Base-by-base conservation (phyloP, 2,113 vertebrate species). In the Odontophorus gujanensis region DNA sequence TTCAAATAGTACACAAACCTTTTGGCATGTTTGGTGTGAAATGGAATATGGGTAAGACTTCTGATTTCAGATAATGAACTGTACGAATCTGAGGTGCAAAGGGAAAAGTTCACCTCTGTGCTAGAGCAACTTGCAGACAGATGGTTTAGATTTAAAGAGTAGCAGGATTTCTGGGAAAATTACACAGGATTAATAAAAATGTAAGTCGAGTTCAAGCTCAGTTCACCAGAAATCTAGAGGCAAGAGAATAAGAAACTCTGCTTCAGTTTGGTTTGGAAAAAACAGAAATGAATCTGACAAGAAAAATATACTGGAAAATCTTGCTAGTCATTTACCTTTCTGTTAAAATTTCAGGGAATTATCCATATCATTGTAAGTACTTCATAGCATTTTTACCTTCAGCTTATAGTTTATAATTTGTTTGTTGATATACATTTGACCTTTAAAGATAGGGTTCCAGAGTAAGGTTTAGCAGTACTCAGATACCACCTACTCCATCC, bases 101-200 rank as follows among this genome's bases (percentile, higher is more conserved):
- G 18, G 59, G 24, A 42, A 62, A 88, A 82, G 62, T 87, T 95
- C 58, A 82, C 12, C 72, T 92, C 50, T 59, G 5, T 59, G 24
- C 79, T 79, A 85, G 59, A 81, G 58, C 73, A 87, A 76, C 16
- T 74, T 77, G 59, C n/a, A 30, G 71, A 38, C 42, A 74, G 89
- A 91, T 94, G 78, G 65, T 67, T 67, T 80, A 40, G 80, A 95
- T 95, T 90, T 90, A 79, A 75, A 87, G 65, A 73, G 62, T 25
- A 92, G 36, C 0, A 2, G 53, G 58, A 81, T 89, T 84, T 79
- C 74, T 92, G 68, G 57, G 78, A 93, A 90, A 81, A 79, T 79
- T 73, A 68, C 61, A 28, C 58, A 62, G 43, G 59, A 92, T 85
- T 92, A 89, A 69, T 57, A 72, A 68, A 94, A 93, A 48, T 13